Evolutionary conservation across 2,113 vertebrate species (phyloP), one percentile per base, ranked within the genome.

Genomic region (Myiozetetes cayanensis): DNA sequence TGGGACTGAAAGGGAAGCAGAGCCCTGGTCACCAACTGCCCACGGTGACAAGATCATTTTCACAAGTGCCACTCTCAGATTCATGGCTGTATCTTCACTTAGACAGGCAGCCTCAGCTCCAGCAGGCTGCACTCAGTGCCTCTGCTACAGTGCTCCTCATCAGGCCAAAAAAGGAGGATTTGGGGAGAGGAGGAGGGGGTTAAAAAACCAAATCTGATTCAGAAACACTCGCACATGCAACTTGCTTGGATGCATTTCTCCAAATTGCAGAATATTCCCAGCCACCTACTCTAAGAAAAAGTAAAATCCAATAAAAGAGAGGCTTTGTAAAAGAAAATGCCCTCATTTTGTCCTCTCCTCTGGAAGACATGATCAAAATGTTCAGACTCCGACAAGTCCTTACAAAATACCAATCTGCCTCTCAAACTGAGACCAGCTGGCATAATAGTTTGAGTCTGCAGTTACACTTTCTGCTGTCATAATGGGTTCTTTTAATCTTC

Each of bases 31-130:
- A 58, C 7, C 47, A 47, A 22, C 23, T 9, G 9, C 17, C 15
- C 65, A n/a, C 0, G 0, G 81, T 2, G 47, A 62, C 61, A 41
- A 30, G 61, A 30, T 21, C 18, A 14, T 52, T 47, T 63, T 35
- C 20, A n/a, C 77, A 50, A 13, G 10, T 8, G 84, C 33, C 43
- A 8, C 0, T 1, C n/a, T 11, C 31, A 28, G 31, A 22, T 2
- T 7, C 33, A 2, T 0, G 4, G 43, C 62, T 10, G 2, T 3
- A n/a, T 9, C 53, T 14, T 50, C 53, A 4, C 63, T 25, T 4
- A 25, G 35, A 8, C 5, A 27, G 24, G 77, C 8, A 58, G 22
- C 59, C 68, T 50, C 84, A 67, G 76, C 39, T 67, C 62, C 78
- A 47, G 65, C 39, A 61, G 49, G 33, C 82, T 74, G 50, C 41